Evolutionary conservation across 2,113 vertebrate genomes (phyloP).

Genomic region (Cisticola juncidis): DNA sequence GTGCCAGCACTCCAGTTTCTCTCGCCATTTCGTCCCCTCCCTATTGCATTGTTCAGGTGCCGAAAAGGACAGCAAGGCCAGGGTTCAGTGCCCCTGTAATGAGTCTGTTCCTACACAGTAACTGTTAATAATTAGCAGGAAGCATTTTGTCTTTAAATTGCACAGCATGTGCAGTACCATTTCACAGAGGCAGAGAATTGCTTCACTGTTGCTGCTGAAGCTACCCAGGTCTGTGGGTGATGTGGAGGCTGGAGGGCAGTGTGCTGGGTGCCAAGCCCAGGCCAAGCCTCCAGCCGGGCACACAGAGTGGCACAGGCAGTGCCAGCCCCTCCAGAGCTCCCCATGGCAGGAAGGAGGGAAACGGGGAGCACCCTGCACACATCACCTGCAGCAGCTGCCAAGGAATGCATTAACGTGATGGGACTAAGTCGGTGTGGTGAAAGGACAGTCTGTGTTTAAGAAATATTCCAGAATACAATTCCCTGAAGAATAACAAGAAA

Average conservation of each 20-base stretch:
- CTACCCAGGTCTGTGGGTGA: neutral
- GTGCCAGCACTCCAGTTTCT: slow-evolving; percentile 59
- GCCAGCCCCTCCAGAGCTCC: neutral
- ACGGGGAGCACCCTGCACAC: neutral
- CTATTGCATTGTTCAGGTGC: slow-evolving; percentile 17
- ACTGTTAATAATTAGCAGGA: slow-evolving; percentile 77
- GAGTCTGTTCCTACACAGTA: slow-evolving; percentile 59
- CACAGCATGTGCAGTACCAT: slow-evolving; percentile 62
- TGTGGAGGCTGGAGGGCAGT: neutral
- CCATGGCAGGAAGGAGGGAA: neutral
- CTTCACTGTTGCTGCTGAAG: neutral
- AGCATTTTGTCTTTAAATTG: slow-evolving; percentile 71
- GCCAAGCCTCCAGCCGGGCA: neutral
- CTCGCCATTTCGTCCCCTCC: neutral
- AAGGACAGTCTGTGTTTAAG: neutral
- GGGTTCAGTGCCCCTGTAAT: slow-evolving; percentile 49
- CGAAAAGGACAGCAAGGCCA: slow-evolving; percentile 34
- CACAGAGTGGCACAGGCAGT: accelerated
- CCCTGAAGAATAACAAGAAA: neutral
- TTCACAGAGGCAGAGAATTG: slow-evolving; percentile 19
- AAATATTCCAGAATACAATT: neutral
- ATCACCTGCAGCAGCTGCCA: neutral
- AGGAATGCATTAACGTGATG: accelerated
- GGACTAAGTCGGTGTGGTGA: neutral
- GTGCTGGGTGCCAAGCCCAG: accelerated